Base-by-base conservation (phyloP, 2,888 invertebrate species). In the Boloria selene region DNA sequence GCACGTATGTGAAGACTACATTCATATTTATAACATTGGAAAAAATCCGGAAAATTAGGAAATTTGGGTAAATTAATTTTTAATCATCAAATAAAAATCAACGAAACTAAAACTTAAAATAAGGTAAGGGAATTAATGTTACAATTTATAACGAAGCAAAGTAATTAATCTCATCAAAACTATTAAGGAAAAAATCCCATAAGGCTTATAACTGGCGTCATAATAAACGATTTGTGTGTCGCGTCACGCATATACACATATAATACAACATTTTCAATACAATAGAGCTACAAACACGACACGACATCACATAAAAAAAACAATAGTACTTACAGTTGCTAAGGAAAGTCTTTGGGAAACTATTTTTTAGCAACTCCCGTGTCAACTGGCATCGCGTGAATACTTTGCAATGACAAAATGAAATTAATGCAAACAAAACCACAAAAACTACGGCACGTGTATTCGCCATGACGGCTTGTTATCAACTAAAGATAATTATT, bases 331-430 rank as follows among this genome's bases (percentile, higher is more conserved):
- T 84, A 95, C 96, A 96, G 82, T 96, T 95, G 79, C 95, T 95
- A 63, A 96, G 86, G 77, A 94, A 94, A 47, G 93, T 94, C 81
- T 95, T 93, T 71, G 94, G 93, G 76, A 96, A 94, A 73, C 93
- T 93, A 73, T 93, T 93, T 72, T 93, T 93, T 71, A 94, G 77
- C 61, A 96, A 83, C 79, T 95, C 95, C 68, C 94, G 93, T 16
- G 95, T 95, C 64, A 95, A 90, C 66, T 96, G 95, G 79, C 96
- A 96, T 84, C 94, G 87, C 2, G 94, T 94, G 73, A 94, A 94
- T 66, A 95, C 93, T 90, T 94, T 95, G 2, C 83, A 79, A 59
- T 90, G 75, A 44, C 79, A 73, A 16, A 80, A 70, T 68, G 80
- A 73, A 71, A 81, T 71, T 72, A 79, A 79, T 73, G 86, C 69